These are phyloP conservation scores for Euura lappo DNA, from an alignment of 1,140 invertebrate genomes.

Conservation along the genomic window DNA sequence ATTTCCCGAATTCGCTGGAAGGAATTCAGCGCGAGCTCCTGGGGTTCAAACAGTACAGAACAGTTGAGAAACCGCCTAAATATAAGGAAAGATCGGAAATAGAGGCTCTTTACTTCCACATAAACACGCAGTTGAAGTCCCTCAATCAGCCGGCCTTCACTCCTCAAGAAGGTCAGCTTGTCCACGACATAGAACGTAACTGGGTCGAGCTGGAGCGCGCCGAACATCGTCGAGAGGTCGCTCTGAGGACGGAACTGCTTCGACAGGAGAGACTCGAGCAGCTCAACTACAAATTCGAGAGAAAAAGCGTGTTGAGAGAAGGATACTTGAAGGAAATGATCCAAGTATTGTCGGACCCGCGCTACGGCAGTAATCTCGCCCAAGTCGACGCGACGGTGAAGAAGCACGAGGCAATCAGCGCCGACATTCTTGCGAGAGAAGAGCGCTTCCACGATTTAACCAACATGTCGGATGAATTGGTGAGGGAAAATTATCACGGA, in stretches of 20 bases:
- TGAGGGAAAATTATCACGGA: constrained; percentile 91
- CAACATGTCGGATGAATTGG: constrained; percentile 89
- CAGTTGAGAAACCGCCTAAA: constrained; percentile 97
- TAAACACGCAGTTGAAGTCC: constrained; percentile 95
- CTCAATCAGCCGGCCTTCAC: constrained; percentile 88
- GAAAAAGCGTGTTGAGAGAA: constrained; percentile 90
- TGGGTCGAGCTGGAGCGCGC: constrained; percentile 94
- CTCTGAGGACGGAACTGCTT: constrained; percentile 87
- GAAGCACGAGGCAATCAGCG: constrained; percentile 98
- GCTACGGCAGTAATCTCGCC: constrained; percentile 87
- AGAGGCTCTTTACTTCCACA: constrained; percentile 95
- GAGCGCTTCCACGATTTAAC: constrained; percentile 94
- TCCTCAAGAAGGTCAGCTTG: constrained; percentile 88
- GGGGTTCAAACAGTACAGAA: constrained; percentile 94
- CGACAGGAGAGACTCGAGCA: constrained; percentile 94
- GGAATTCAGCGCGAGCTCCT: constrained; percentile 92
- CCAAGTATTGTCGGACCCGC: constrained; percentile 90
- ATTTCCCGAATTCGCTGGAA: constrained; percentile 95
- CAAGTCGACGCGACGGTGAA: constrained; percentile 98
- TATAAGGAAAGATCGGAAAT: constrained; percentile 97
- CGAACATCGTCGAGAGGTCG: constrained; percentile 93
- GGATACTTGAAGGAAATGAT: constrained; percentile 98
- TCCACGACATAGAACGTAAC: constrained; percentile 91
- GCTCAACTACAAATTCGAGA: constrained; percentile 94
- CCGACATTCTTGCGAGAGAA: constrained; percentile 93